These are phyloP conservation scores for Ormia ochracea DNA, from an alignment of 2,888 invertebrate species.

Conservation along the genomic window DNA sequence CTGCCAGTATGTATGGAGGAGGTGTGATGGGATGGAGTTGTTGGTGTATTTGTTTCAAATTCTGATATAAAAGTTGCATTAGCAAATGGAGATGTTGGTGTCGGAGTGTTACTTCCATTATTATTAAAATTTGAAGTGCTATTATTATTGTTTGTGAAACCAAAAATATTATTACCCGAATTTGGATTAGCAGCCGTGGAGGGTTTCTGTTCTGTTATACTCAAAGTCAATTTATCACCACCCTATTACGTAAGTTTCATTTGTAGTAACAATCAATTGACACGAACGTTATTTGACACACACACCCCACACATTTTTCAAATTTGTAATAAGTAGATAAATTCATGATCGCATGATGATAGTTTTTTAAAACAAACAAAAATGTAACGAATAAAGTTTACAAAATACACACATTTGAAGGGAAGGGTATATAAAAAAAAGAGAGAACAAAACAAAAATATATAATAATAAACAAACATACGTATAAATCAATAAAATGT, in stretches of 20 bases:
- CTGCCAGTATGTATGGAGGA: slow-evolving; percentile 33
- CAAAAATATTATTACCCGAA: slow-evolving; percentile 64
- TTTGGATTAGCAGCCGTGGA: slow-evolving; percentile 67
- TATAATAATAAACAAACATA: slow-evolving; percentile 48
- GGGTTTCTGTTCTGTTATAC: slow-evolving; percentile 80
- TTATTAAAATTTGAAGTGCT: slow-evolving; percentile 44
- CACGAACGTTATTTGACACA: slow-evolving; percentile 31
- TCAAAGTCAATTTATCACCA: slow-evolving; percentile 83
- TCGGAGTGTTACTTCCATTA: slow-evolving; percentile 53
- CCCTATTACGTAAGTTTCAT: slow-evolving; percentile 77
- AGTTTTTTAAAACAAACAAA: slow-evolving; percentile 44
- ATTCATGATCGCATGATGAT: slow-evolving; percentile 44
- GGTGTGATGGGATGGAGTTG: slow-evolving; percentile 26
- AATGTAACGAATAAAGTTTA: slow-evolving; percentile 21
- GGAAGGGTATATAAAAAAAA: slow-evolving; percentile 5
- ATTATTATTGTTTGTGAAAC: slow-evolving; percentile 65
- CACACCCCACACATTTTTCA: slow-evolving; percentile 64
- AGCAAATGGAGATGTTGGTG: slow-evolving; percentile 63
- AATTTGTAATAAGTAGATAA: slow-evolving; percentile 55
- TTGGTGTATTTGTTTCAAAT: slow-evolving; percentile 63
- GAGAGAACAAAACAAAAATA: slow-evolving; percentile 58
- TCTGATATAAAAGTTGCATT: slow-evolving; percentile 72
- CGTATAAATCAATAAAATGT: slow-evolving; percentile 56
- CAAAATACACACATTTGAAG: slow-evolving; percentile 47
- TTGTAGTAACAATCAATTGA: neutral